Evolutionary conservation across 2,888 invertebrate genomes (phyloP).

Genomic region (Cephus runcator): DNA sequence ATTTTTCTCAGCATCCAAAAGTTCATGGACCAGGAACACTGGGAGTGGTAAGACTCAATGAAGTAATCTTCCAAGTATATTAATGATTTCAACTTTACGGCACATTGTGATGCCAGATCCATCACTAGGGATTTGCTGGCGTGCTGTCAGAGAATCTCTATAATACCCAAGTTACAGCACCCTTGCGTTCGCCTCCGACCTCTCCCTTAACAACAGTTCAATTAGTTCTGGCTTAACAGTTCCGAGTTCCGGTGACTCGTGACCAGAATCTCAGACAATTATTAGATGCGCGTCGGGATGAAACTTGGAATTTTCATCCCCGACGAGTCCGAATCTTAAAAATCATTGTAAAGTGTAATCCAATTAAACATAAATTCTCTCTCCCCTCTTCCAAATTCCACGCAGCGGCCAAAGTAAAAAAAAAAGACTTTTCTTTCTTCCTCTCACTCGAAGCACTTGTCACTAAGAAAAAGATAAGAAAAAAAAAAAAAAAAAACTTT

Average conservation of each 20-base stretch:
- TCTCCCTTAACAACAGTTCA: constrained; percentile 42
- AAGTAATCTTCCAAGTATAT: constrained; percentile 29
- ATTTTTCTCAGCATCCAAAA: neutral
- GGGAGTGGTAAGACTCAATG: neutral
- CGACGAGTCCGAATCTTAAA: neutral
- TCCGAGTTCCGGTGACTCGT: constrained; percentile 50
- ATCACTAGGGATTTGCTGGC: constrained; percentile 48
- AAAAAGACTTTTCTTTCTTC: neutral
- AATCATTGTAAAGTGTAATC: neutral
- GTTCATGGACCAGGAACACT: neutral
- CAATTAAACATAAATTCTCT: neutral
- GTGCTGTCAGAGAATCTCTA: constrained; percentile 45
- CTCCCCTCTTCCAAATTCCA: too few species aligned
- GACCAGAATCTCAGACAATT: constrained; percentile 48
- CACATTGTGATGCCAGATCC: constrained; percentile 44
- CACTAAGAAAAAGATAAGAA: neutral
- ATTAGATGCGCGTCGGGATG: constrained; percentile 25
- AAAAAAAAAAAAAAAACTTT: neutral
- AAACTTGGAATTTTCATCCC: constrained; percentile 28
- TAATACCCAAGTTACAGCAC: constrained; percentile 44
- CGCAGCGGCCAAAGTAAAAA: too few species aligned
- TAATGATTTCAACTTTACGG: constrained; percentile 33
- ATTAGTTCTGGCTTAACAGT: constrained; percentile 55
- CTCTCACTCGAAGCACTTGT: neutral
- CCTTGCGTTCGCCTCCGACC: constrained; percentile 27